Percentiles rank a stretch among this genome's conserved stretches.
phyloP scores from a whole-genome alignment of 2,113 vertebrate species.

The Coreoperca whiteheadi region DNA sequence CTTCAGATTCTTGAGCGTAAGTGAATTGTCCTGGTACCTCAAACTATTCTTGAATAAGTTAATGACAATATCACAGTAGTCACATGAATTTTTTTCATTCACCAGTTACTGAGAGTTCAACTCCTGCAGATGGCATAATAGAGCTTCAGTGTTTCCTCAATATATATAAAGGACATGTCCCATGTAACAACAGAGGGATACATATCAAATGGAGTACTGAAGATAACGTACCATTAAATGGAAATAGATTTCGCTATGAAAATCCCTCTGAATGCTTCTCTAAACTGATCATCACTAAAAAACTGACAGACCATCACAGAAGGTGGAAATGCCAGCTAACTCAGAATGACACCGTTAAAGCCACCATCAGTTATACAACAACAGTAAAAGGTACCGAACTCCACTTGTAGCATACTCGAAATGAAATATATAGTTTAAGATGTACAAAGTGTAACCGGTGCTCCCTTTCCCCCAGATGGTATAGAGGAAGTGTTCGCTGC shows the following conservation, averaged over 20 bases:
- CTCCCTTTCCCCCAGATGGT: conserved; percentile 56
- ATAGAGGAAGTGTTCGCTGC: conserved; percentile 73
- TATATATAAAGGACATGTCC: not conserved
- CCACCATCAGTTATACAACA: conserved; percentile 43
- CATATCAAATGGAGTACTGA: conserved; percentile 57
- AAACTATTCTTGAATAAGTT: not conserved
- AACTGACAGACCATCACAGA: conserved; percentile 67
- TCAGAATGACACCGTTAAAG: conserved; percentile 40
- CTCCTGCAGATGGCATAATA: not conserved
- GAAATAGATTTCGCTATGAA: conserved; percentile 44
- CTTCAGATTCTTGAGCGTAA: conserved; percentile 62
- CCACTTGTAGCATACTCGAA: rapidly evolving
- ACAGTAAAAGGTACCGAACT: conserved; percentile 52
- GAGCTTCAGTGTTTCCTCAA: conserved; percentile 67
- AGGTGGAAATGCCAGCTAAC: conserved; percentile 68
- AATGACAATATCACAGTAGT: not conserved
- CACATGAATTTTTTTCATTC: conserved; percentile 5
- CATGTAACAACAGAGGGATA: conserved; percentile 41
- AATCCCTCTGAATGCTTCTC: conserved; percentile 46
- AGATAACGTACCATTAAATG: conserved; percentile 37
- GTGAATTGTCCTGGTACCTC: not conserved
- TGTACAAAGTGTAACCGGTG: not conserved
- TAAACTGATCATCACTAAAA: conserved; percentile 52
- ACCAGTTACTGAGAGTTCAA: not conserved
- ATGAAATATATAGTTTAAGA: not conserved